These are phyloP conservation scores for Cyprinodon tularosa DNA, from an alignment of 2,113 vertebrate genomes.

Conservation along the genomic window DNA sequence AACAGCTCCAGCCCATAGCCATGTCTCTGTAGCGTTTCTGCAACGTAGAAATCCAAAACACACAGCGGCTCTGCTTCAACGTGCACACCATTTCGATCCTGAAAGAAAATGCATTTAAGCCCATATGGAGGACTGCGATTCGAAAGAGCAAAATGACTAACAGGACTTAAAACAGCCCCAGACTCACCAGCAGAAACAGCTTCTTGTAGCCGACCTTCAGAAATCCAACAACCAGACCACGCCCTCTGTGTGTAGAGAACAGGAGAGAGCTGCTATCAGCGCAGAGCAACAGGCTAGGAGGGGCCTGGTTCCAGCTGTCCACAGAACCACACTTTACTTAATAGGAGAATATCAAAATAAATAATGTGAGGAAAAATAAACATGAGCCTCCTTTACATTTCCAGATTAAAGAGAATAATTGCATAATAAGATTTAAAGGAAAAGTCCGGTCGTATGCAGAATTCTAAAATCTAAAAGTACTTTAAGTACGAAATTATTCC, in stretches of 20 bases:
- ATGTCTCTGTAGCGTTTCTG: constrained; percentile 86
- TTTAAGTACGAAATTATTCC: too few relatives aligned
- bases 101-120: constrained; percentile 1
- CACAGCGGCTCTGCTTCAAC: constrained; percentile 90
- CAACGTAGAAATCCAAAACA: constrained; percentile 89
- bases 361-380: too few relatives aligned
- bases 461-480: too few relatives aligned
- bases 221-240: constrained; percentile 85
- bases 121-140: not conserved
- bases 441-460: too few relatives aligned
- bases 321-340: too few relatives aligned
- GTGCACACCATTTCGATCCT: constrained; percentile 87
- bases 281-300: not conserved
- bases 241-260: constrained; percentile 69
- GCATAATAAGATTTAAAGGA: too few relatives aligned
- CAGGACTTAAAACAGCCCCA: not conserved
- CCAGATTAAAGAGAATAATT: too few relatives aligned
- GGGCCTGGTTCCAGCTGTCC: too few relatives aligned
- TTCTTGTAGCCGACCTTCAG: constrained; percentile 93
- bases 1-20: constrained; percentile 89
- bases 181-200: constrained; percentile 90
- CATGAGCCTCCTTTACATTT: too few relatives aligned
- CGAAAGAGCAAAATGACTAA: not conserved
- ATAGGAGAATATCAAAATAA: too few relatives aligned
- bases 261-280: not conserved